Evolutionary conservation across 2,113 vertebrate genomes (phyloP).

Genomic region (Cricetomys ansorgei): DNA sequence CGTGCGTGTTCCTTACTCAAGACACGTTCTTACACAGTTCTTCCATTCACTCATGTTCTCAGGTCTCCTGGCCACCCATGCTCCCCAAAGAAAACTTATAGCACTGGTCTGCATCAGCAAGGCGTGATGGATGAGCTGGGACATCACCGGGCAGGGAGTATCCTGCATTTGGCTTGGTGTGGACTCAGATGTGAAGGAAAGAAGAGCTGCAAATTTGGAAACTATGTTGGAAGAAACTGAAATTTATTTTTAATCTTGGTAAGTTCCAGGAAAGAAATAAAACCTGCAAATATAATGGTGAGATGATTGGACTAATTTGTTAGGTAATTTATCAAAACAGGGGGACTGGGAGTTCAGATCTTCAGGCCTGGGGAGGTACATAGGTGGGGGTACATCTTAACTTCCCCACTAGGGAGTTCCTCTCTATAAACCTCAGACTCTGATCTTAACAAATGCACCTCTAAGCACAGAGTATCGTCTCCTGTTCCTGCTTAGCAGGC

Average conservation of each 20-base stretch:
- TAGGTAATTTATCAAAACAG: slow-evolving; percentile 52
- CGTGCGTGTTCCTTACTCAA: slow-evolving; percentile 29
- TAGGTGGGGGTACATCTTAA: not conserved
- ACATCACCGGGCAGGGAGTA: slow-evolving; percentile 47
- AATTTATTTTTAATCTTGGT: slow-evolving; percentile 71
- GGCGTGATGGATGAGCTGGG: slow-evolving; percentile 64
- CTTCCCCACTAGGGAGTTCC: slow-evolving; percentile 23
- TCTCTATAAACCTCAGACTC: not conserved
- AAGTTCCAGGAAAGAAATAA: slow-evolving; percentile 65
- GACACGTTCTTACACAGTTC: slow-evolving; percentile 56
- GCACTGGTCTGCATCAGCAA: slow-evolving; percentile 49
- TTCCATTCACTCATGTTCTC: slow-evolving; percentile 74
- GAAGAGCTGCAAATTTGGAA: slow-evolving; percentile 70
- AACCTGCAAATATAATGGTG: slow-evolving; percentile 53
- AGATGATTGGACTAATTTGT: slow-evolving; percentile 65
- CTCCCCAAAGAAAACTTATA: slow-evolving; percentile 64
- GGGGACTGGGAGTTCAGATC: slow-evolving; percentile 31
- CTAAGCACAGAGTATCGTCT: not conserved
- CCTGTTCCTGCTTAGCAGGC: not conserved
- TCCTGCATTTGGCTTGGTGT: slow-evolving; percentile 57
- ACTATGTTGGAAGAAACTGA: slow-evolving; percentile 65
- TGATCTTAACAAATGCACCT: not conserved
- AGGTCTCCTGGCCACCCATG: slow-evolving; percentile 65
- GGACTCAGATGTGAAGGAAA: slow-evolving; percentile 70
- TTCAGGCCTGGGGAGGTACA: not conserved